A percentile compares a stretch with the other conserved stretches of the same genome.
phyloP scores from a whole-genome alignment of 2,113 vertebrate species.

The Elgaria multicarinata region DNA sequence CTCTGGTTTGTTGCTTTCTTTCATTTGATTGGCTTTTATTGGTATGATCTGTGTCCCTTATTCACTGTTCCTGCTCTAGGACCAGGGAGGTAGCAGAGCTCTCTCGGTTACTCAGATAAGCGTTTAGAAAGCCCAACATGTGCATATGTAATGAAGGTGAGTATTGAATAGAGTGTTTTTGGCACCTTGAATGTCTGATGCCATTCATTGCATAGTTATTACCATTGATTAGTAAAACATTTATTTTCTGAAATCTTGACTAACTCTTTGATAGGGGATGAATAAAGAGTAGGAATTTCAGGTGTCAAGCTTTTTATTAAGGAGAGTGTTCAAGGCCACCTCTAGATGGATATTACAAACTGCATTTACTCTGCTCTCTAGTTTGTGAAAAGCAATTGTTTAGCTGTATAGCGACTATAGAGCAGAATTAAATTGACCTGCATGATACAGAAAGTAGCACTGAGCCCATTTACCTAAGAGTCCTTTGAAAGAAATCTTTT shows the following conservation, averaged over 20 bases:
- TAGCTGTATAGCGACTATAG: constrained; percentile 72
- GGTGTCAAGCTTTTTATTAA: constrained; percentile 77
- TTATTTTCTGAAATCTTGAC: constrained; percentile 70
- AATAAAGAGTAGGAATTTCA: constrained; percentile 74
- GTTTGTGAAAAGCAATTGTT: constrained; percentile 78
- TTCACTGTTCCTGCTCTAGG: background rate
- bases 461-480: constrained; percentile 77
- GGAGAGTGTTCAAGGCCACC: constrained; percentile 74
- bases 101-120: background rate
- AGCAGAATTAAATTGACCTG: constrained; percentile 81
- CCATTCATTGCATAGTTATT: constrained; percentile 49
- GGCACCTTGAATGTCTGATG: constrained; percentile 32
- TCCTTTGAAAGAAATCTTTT: constrained; percentile 77
- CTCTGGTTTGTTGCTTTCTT: background rate
- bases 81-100: background rate
- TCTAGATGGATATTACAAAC: constrained; percentile 72
- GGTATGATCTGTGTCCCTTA: background rate
- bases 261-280: constrained; percentile 69
- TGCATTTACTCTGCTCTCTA: constrained; percentile 70
- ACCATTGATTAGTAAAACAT: constrained; percentile 72
- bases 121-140: background rate
- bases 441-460: constrained; percentile 65
- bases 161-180: background rate
- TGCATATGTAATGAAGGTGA: background rate
- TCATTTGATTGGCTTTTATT: background rate